Evolutionary conservation across 2,113 vertebrate genomes (phyloP), one percentile per base, ranked within the genome.

Genomic region (Amblyornis subalaris): DNA sequence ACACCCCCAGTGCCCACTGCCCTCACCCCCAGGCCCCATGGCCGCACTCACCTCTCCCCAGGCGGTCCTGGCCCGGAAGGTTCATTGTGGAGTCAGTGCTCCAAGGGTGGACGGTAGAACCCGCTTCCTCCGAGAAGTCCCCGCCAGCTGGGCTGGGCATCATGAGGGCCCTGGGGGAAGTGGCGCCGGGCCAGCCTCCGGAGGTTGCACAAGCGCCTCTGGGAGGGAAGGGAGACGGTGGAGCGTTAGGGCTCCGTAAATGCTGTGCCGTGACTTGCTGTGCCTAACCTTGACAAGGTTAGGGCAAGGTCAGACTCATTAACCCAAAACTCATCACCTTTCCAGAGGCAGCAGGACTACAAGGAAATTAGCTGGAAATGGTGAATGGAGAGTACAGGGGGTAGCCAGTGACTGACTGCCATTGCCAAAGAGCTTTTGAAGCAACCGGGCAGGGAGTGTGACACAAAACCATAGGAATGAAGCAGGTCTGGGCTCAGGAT

Each of bases 191-290:
- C 55, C 78, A 88, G 45, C 44, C 3, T 1, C 29, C 8, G 0
- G 62, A 78, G 64, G 47, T 94, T 94, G 87, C 91, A 89, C 80
- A 95, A 95, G 69, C 14, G 16, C 36, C 15, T 50, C 24, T 4
- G 7, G 42, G 55, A 64, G 47, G 81, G 35, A 67, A 71, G 42
- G 6, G 6, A 31, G 0, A 3, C 0, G 8, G 50, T 0, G 3
- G 10, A 74, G 24, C 2, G 0, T 26, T 42, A 38, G 40, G 23
- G 22, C 7, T 28, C 7, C 1, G 12, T 10, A 7, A 7, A 29
- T 0, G 1, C 55, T 45, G 38, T 13, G 17, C 44, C 0, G 0
- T 14, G 14, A n/a, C 28, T 58, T 65, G 28, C 12, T n/a, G n/a
- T n/a, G n/a, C n/a, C n/a, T n/a, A n/a, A n/a, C n/a, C n/a, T n/a